Percentiles rank a stretch among this genome's conserved stretches.
Conservation (phyloP, 2,797 vertebrate genomes). For the Epinephelus malabaricus region DNA sequence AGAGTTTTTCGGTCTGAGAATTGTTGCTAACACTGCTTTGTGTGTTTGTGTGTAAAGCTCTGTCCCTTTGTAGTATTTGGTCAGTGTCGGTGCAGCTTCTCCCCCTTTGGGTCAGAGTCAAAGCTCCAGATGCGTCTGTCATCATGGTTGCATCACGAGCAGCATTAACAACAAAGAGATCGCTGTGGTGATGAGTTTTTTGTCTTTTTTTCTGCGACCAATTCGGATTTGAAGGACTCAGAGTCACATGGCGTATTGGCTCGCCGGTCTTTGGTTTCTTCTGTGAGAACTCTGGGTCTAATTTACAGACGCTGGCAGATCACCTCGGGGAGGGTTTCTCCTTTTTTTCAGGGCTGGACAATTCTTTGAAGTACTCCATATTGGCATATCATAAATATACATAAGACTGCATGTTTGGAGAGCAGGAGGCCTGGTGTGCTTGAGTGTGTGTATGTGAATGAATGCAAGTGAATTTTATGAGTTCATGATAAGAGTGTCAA, state of each 20-base stretch:
- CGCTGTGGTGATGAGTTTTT: neutral
- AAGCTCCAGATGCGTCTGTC: slow-evolving; percentile 30
- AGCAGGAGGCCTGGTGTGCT: slow-evolving; percentile 34
- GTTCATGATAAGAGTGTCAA: slow-evolving; percentile 27
- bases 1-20: too few species aligned
- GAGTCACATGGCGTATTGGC: neutral
- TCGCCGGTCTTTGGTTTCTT: neutral
- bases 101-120: slow-evolving; percentile 5
- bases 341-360: slow-evolving; percentile 48
- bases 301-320: slow-evolving; percentile 38
- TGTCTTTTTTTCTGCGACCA: slow-evolving; percentile 1
- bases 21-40: neutral
- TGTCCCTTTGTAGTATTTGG: too few species aligned
- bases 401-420: slow-evolving; percentile 64
- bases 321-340: slow-evolving; percentile 36
- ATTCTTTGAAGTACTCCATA: slow-evolving; percentile 78
- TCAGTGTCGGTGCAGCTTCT: too few species aligned
- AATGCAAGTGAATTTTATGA: slow-evolving; percentile 16
- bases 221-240: neutral
- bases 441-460: neutral
- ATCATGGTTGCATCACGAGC: slow-evolving; percentile 46
- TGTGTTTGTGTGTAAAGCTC: neutral
- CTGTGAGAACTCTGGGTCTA: slow-evolving; percentile 35
- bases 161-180: slow-evolving; percentile 25
- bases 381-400: slow-evolving; percentile 77